A percentile compares a stretch with the other conserved stretches of the same genome.
Evolutionary conservation across 1,140 invertebrate genomes (phyloP).

Genomic region (Pectinophora gossypiella): DNA sequence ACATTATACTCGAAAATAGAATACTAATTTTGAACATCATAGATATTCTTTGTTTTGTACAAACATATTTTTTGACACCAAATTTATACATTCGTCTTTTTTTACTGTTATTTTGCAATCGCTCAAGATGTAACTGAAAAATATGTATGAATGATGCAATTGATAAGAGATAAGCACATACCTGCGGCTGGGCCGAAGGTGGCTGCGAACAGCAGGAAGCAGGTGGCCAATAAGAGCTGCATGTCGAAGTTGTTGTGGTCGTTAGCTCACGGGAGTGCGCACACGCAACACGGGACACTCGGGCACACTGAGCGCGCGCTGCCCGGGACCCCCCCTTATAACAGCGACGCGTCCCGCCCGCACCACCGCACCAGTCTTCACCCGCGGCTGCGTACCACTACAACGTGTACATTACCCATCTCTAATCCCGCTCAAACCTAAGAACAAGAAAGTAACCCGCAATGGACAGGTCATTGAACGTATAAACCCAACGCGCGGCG

Average conservation of each 20-base stretch:
- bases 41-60: too few species aligned
- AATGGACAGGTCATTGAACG: background rate
- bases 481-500: too few species aligned
- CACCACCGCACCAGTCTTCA: slow-evolving; percentile 34
- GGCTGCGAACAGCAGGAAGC: slow-evolving; percentile 59
- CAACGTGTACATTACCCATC: background rate
- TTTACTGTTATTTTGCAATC: too few species aligned
- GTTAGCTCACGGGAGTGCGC: slow-evolving; percentile 52
- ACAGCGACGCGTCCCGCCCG: slow-evolving; percentile 63
- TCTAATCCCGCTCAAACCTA: background rate
- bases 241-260: slow-evolving; percentile 31
- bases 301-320: slow-evolving; percentile 68
- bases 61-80: too few species aligned
- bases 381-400: too few species aligned
- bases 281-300: slow-evolving; percentile 68
- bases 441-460: background rate
- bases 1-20: too few species aligned
- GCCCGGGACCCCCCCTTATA: slow-evolving; percentile 68
- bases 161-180: slow-evolving; percentile 29
- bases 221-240: slow-evolving; percentile 57
- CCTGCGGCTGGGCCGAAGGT: slow-evolving; percentile 57
- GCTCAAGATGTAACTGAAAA: too few species aligned
- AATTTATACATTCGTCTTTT: too few species aligned
- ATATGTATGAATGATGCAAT: background rate
- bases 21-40: too few species aligned